These are phyloP conservation scores for Cottus gobio DNA, from an alignment of 2,113 vertebrate species.

Conservation along the genomic window DNA sequence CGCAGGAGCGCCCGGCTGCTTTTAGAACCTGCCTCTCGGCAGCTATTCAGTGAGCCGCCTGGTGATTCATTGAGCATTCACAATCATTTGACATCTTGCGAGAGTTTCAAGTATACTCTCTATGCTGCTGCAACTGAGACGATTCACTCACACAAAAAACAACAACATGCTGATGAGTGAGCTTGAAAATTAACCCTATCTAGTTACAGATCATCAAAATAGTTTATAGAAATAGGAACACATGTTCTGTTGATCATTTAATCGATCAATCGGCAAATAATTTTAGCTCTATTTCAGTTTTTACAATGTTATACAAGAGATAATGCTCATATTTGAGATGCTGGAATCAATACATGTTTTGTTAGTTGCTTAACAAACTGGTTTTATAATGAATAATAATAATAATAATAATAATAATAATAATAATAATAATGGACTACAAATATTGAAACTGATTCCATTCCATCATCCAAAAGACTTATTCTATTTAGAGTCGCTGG, in stretches of 20 bases:
- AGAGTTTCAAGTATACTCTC: conserved; percentile 33
- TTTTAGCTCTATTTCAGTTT: neutral
- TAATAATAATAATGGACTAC: neutral
- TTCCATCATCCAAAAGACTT: too few species aligned
- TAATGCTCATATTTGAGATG: neutral
- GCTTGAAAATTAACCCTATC: neutral
- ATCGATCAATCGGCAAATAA: neutral
- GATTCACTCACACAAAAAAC: conserved; percentile 29
- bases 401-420: too few species aligned
- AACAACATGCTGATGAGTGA: neutral
- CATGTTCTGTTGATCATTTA: neutral
- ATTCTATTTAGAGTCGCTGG: too few species aligned
- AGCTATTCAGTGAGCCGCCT: conserved; percentile 46
- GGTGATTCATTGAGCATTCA: conserved; percentile 73
- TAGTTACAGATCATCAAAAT: neutral
- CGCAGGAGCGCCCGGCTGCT: conserved; percentile 43
- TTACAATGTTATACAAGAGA: neutral
- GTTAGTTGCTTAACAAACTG: neutral
- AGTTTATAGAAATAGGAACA: neutral
- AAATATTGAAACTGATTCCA: neutral
- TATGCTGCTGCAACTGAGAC: conserved; percentile 41
- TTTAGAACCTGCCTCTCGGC: conserved; percentile 46
- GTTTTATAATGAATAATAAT: neutral
- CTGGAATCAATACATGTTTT: neutral
- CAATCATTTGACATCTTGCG: conserved; percentile 50